These are phyloP conservation scores for Porites lobata DNA, from an alignment of 92 coral and sea anemone genomes.

Conservation along the genomic window DNA sequence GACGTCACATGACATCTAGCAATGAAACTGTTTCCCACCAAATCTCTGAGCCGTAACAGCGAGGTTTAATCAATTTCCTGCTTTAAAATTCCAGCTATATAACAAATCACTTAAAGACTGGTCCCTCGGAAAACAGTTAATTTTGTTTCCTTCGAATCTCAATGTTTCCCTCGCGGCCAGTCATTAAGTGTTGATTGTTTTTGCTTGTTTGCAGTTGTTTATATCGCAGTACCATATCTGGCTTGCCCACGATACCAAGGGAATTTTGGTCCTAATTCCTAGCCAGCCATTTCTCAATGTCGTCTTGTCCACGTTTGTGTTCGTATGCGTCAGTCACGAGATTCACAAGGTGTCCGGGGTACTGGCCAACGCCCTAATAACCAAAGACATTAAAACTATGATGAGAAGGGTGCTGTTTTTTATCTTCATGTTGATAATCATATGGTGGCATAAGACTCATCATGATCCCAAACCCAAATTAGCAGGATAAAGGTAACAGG, in stretches of 20 bases:
- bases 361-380: slow-evolving; percentile 87
- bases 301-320: slow-evolving; percentile 87
- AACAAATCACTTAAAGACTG: too few species aligned
- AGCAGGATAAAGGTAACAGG: not conserved
- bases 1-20: too few species aligned
- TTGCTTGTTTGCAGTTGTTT: slow-evolving; percentile 76
- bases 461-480: slow-evolving; percentile 82
- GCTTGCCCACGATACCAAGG: slow-evolving; percentile 96
- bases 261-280: slow-evolving; percentile 92
- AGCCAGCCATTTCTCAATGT: slow-evolving; percentile 87
- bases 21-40: too few species aligned
- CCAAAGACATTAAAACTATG: slow-evolving; percentile 88
- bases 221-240: slow-evolving; percentile 98
- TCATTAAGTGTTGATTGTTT: not conserved
- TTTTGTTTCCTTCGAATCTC: not conserved
- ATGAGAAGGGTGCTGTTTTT: slow-evolving; percentile 86
- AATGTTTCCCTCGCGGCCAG: not conserved
- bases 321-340: slow-evolving; percentile 95
- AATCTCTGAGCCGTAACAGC: too few species aligned
- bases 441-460: slow-evolving; percentile 99
- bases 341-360: slow-evolving; percentile 85
- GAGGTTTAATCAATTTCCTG: too few species aligned
- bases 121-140: too few species aligned
- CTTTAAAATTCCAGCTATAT: too few species aligned
- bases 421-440: slow-evolving; percentile 87